Conservation (phyloP, 2,888 invertebrate genomes). For the Lasioglossum pauxillum region DNA sequence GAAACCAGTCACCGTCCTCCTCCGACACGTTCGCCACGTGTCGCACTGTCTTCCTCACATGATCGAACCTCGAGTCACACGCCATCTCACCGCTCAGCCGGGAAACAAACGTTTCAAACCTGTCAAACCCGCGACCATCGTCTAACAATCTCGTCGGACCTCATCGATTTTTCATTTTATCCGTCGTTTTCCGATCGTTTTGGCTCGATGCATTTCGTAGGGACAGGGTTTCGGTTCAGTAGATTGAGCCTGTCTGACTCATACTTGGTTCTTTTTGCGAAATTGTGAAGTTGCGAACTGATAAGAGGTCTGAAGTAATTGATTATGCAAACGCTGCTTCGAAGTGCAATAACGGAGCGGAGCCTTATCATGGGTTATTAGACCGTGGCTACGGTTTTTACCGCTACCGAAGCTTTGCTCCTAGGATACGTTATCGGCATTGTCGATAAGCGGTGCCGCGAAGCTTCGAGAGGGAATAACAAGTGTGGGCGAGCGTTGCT, state of each 20-base stretch:
- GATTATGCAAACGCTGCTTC: background rate
- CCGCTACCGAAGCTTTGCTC: constrained; percentile 5
- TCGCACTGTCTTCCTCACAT: constrained; percentile 26
- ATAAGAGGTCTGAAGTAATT: background rate
- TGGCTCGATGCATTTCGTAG: background rate
- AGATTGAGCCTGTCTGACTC: background rate
- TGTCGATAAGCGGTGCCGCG: constrained; percentile 7
- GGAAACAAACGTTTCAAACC: background rate
- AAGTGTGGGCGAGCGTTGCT: background rate
- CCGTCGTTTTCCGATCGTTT: background rate
- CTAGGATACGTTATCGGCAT: constrained; percentile 49
- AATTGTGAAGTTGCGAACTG: background rate
- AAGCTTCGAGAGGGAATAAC: background rate
- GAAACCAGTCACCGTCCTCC: constrained; percentile 12
- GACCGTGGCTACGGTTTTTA: background rate
- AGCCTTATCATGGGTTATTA: constrained; percentile 31
- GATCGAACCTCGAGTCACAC: constrained; percentile 51
- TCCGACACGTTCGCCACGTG: background rate
- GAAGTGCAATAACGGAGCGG: background rate
- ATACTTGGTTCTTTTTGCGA: background rate
- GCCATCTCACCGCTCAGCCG: constrained; percentile 45
- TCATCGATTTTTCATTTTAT: background rate
- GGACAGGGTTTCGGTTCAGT: accelerated
- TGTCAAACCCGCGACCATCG: background rate
- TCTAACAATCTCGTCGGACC: background rate